Base-by-base conservation (phyloP, 2,797 vertebrate genomes). In the Brachyalestes nurse region DNA sequence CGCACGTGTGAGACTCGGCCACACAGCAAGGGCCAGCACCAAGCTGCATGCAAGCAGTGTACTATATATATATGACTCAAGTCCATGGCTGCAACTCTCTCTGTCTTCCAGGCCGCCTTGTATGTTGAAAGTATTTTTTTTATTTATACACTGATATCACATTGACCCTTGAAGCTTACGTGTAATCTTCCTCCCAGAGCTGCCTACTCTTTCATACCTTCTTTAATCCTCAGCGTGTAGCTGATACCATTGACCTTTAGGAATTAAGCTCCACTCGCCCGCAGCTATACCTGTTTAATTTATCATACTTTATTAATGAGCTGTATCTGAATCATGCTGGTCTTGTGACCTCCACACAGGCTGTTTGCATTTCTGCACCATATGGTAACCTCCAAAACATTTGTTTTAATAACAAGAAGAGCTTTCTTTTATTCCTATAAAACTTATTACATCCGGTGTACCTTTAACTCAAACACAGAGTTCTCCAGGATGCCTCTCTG, bases 321-420 rank as follows among this genome's bases (percentile, higher is more conserved):
- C 75, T 86, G 84, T 85, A 83, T 89, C 66, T 89, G 88, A 87
- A 88, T 75, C 85, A 77, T 89, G 72, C 88, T 89, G 88, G 89
- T 87, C 89, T 86, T 89, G 79, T 83, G 87, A 85, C 79, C 53
- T 51, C 72, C 75, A 78, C 73, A 84, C 90, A 88, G 90, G 89
- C 87, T 85, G 86, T 86, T 91, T 85, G 85, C 86, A 85, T 85
- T 91, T 88, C 70, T 81, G 69, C 64, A 88, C 83, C 92, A 92
- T 91, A 93, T 91, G 92, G 90, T 88, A 89, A 91, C 86, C 88
- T 83, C 73, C 62, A 34, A 81, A 82, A 45, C 53, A 45, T 45
- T 6, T 10, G 10, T 45, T 45, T 45, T 45, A 45, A 45, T 45
- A 45, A 45, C 6, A 45, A 45, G 10, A 45, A 58, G 84, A 5